Evolutionary conservation across 2,888 invertebrate species (phyloP).

Genomic region (Syrista parreyssii): DNA sequence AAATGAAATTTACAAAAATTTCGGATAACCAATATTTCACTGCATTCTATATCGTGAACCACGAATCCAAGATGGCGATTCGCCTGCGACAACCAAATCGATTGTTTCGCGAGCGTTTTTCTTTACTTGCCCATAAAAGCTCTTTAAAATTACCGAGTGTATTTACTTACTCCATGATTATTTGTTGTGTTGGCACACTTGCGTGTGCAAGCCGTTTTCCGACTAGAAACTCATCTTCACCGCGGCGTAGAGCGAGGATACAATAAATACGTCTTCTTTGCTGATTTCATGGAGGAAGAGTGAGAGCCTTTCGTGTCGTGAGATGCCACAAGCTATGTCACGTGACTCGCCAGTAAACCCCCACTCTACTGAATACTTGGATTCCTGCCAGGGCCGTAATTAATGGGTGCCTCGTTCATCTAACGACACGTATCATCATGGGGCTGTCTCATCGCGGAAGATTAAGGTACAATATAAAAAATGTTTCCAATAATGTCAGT

Average conservation of each 20-base stretch:
- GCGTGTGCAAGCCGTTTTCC: slow-evolving; percentile 75
- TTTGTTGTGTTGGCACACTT: slow-evolving; percentile 76
- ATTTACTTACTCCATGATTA: slow-evolving; percentile 76
- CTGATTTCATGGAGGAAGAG: slow-evolving; percentile 60
- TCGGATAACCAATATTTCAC: neutral
- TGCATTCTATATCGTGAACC: neutral
- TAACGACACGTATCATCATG: neutral
- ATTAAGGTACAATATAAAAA: neutral
- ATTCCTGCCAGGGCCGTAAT: neutral
- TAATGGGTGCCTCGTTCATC: neutral
- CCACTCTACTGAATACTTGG: neutral
- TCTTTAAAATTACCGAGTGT: neutral
- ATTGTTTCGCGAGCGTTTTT: neutral
- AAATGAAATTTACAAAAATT: neutral
- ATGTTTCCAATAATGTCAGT: neutral
- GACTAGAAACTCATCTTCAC: slow-evolving; percentile 83
- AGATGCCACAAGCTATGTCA: slow-evolving; percentile 34
- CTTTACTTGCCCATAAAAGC: neutral
- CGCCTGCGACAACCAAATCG: neutral
- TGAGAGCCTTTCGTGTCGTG: slow-evolving; percentile 35
- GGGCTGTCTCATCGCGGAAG: no score
- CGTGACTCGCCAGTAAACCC: slow-evolving; percentile 31
- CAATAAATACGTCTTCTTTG: slow-evolving; percentile 61
- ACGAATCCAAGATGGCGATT: neutral
- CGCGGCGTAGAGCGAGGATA: slow-evolving; percentile 69